These are phyloP conservation scores for Heliconius hortense DNA, from an alignment of 2,888 invertebrate genomes.

Conservation along the genomic window DNA sequence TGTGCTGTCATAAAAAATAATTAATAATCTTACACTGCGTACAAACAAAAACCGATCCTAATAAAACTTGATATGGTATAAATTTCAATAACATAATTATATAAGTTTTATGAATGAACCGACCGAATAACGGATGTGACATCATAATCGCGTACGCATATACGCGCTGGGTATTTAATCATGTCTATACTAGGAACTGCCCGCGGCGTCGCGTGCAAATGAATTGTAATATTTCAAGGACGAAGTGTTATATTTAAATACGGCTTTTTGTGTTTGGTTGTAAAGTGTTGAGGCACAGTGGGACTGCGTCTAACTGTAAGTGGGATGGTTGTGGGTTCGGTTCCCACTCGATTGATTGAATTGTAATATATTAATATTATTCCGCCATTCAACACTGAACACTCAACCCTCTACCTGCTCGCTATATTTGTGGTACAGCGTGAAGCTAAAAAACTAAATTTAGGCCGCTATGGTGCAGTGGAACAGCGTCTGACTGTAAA, in stretches of 20 bases:
- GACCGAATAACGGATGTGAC: slow-evolving; percentile 71
- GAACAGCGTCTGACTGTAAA: too few species aligned
- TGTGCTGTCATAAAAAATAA: slow-evolving; percentile 25
- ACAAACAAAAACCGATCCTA: slow-evolving; percentile 26
- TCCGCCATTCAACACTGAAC: too few species aligned
- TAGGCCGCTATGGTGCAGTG: too few species aligned
- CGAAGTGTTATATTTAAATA: not conserved
- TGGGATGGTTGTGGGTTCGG: too few species aligned
- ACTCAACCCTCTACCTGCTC: too few species aligned
- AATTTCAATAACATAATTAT: slow-evolving; percentile 24
- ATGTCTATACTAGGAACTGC: not conserved
- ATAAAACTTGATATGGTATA: slow-evolving; percentile 24
- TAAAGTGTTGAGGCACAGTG: too few species aligned
- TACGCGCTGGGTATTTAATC: slow-evolving; percentile 13
- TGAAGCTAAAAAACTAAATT: too few species aligned
- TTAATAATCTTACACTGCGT: slow-evolving; percentile 25
- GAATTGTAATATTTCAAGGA: not conserved
- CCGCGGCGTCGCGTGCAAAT: not conserved
- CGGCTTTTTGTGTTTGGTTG: not conserved
- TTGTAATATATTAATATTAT: too few species aligned
- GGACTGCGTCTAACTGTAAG: too few species aligned
- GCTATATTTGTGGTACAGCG: too few species aligned
- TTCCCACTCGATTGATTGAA: too few species aligned
- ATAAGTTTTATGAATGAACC: slow-evolving; percentile 67
- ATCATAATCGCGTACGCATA: slow-evolving; percentile 62